Evolutionary conservation across 2,888 invertebrate genomes (phyloP), one percentile per base, ranked within the genome.

Genomic region (Nemapogon koenigi): DNA sequence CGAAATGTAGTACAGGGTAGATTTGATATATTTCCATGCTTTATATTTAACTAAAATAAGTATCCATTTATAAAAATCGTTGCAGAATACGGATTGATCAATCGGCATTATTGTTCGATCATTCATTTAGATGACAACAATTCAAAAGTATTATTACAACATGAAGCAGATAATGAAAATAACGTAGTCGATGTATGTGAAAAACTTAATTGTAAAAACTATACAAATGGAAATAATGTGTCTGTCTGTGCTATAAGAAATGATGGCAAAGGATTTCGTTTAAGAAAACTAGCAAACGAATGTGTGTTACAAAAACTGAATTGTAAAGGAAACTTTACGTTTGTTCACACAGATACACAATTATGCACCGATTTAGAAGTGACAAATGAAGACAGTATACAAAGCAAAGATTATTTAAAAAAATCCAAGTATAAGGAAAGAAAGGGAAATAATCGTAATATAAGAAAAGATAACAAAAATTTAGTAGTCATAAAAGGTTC

Each of bases 301-400:
- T 75, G 75, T 39, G 43, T 53, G 2, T 47, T 75, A 0, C n/a
- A 37, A 1, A 53, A 52, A 41, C 40, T 57, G 35, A 76, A 73
- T 42, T 72, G 72, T 37, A 31, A 52, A 8, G 49, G 51, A 2
- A 37, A 55, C 1, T 8, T 43, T 0, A 29, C 52, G n/a, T 75
- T 63, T 42, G 43, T 40, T 1, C 38, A 45, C 19, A 66, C 67
- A 0, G 61, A 69, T 41, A 27, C 40, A 4, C 54, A 55, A 32
- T 52, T 69, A 25, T 76, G 75, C 41, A 46, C 56, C 22, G 45
- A 43, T 1, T 13, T 46, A 14, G 19, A 33, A 11, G 4, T 33
- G 3, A 16, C n/a, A n/a, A n/a, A n/a, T n/a, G n/a, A n/a, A n/a
- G n/a, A n/a, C n/a, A n/a, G n/a, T n/a, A n/a, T n/a, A n/a, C n/a